Evolutionary conservation across 2,797 vertebrate species (phyloP).

Genomic region (Dermochelys coriacea): DNA sequence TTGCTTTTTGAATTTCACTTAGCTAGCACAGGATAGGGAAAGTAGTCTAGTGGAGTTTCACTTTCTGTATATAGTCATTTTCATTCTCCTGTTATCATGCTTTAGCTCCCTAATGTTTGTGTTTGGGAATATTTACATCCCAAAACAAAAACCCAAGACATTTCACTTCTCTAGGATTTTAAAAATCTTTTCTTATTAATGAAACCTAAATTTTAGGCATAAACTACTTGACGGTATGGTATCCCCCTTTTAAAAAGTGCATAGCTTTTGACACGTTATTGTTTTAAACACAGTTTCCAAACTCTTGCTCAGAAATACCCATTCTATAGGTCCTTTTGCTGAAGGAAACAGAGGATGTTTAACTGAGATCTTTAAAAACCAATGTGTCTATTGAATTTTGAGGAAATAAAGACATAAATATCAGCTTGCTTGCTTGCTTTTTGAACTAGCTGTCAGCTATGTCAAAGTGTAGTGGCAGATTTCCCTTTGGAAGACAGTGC

Average conservation of each 20-base stretch:
- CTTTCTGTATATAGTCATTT: accelerated
- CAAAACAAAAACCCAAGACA: not conserved
- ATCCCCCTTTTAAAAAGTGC: not conserved
- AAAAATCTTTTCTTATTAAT: not conserved
- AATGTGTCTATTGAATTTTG: not conserved
- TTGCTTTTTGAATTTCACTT: constrained; percentile 14
- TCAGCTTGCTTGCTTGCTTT: not conserved
- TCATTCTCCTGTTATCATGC: not conserved
- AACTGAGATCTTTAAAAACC: not conserved
- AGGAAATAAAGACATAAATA: not conserved
- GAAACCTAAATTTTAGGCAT: not conserved
- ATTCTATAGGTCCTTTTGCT: not conserved
- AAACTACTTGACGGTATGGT: not conserved
- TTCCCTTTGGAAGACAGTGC: constrained; percentile 93
- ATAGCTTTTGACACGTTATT: accelerated
- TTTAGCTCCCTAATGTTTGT: not conserved
- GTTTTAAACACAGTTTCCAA: not conserved
- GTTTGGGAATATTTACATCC: not conserved
- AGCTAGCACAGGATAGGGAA: not conserved
- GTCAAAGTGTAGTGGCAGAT: constrained; percentile 85
- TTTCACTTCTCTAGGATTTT: not conserved
- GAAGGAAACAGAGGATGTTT: accelerated
- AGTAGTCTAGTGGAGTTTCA: not conserved
- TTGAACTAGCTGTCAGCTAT: accelerated
- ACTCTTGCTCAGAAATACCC: not conserved